Conservation (phyloP, 2,113 vertebrate species). For the Callithrix jacchus region DNA sequence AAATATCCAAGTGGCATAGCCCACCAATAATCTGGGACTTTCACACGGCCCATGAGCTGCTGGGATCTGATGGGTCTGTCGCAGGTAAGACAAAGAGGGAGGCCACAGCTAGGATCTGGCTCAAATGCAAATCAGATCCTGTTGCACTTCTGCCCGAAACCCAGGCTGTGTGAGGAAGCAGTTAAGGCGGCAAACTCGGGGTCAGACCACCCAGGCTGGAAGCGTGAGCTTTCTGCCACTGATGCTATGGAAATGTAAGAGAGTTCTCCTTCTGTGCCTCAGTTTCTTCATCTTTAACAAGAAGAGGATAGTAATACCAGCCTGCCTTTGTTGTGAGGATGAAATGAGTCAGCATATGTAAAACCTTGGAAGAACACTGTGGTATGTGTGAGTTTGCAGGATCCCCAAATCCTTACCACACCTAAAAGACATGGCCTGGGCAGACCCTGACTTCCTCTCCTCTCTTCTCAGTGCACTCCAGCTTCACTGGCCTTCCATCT, state of each 20-base stretch:
- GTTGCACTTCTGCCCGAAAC: not conserved
- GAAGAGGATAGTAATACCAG: not conserved
- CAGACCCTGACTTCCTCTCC: too few species aligned
- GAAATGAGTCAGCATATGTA: rapidly evolving
- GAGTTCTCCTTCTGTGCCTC: not conserved
- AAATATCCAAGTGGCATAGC: not conserved
- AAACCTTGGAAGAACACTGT: not conserved
- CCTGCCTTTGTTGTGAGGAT: not conserved
- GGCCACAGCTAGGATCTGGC: not conserved
- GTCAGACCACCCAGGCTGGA: not conserved
- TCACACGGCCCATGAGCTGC: rapidly evolving
- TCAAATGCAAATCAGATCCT: rapidly evolving
- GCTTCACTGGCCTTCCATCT: not conserved
- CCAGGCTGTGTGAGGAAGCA: not conserved
- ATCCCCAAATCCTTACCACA: not conserved
- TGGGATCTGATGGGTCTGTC: not conserved
- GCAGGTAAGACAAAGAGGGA: not conserved
- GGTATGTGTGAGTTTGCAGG: not conserved
- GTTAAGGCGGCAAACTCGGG: too few species aligned
- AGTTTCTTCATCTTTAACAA: not conserved
- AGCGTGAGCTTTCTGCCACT: not conserved
- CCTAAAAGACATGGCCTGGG: not conserved
- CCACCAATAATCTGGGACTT: not conserved
- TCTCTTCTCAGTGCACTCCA: not conserved
- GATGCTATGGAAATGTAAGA: rapidly evolving